Evolutionary conservation across 2,797 vertebrate species (phyloP).

Genomic region (Epinephelus awoara): DNA sequence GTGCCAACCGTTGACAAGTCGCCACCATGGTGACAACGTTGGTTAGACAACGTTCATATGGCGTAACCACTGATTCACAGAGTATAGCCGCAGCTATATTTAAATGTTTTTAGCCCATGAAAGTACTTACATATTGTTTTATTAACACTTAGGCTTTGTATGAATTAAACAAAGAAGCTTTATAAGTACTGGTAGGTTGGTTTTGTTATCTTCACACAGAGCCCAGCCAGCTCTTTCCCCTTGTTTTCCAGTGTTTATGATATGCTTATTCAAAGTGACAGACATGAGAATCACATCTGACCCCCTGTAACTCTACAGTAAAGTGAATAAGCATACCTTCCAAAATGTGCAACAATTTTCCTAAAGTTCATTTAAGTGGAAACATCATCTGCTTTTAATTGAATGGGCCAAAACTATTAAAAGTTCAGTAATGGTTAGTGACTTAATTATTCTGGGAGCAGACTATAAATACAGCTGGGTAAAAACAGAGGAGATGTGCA

Average conservation of each 20-base stretch:
- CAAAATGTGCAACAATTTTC: conserved; percentile 13
- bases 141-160: neutral
- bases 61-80: too few relatives aligned
- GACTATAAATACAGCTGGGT: conserved; percentile 56
- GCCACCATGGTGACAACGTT: too few relatives aligned
- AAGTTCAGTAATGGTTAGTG: conserved; percentile 47
- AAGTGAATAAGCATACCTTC: neutral
- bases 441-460: conserved; percentile 46
- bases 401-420: conserved; percentile 36
- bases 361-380: conserved; percentile 11
- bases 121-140: neutral
- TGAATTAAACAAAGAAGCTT: neutral
- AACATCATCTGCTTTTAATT: conserved; percentile 46
- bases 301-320: neutral
- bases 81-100: too few relatives aligned
- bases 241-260: neutral
- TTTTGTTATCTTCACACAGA: neutral
- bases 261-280: neutral
- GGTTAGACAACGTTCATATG: too few relatives aligned
- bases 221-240: neutral
- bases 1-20: too few relatives aligned
- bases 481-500: conserved; percentile 30
- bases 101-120: too few relatives aligned
- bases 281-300: neutral
- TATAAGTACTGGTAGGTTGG: neutral